Evolutionary conservation across 2,113 vertebrate genomes (phyloP), one percentile per base, ranked within the genome.

Genomic region (Cariama cristata): DNA sequence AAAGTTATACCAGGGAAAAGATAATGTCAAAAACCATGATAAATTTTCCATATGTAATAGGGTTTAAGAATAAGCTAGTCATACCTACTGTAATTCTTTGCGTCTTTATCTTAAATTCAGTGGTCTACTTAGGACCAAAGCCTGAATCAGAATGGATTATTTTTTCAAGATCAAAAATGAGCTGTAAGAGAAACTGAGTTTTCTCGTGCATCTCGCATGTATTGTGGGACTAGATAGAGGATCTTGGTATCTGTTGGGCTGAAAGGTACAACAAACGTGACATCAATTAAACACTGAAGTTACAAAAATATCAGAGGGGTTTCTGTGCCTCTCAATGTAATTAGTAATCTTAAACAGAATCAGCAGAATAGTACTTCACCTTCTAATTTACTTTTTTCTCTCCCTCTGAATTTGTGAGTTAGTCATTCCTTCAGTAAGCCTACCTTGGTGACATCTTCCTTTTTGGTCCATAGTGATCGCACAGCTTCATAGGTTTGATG

Each of bases 391-490:
- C 6, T 64, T 40, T 27, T 42, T 60, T n/a, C 45, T 45, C 22
- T 45, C 22, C 24, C 27, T 52, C 1, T 72, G 53, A 20, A 8
- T 9, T 50, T 12, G 38, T 3, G 3, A 87, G 50, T 32, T 63
- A 26, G 35, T 13, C 28, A 20, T 22, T 40, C 24, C 26, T 79
- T 40, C 49, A 42, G 58, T 75, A 86, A 89, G 23, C 83, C 19
- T 97, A 98, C 98, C 98, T 98, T 94, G 80, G 80, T 30, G 74
- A 33, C 76, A 76, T 72, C 79, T 30, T 97, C 95, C 64, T 96
- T 97, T 85, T 97, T 80, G 88, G 97, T 81, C 98, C 99, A 97
- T 14, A 99, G 97, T 0, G 98, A 99, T 22, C 98, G 97, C 56
- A 98, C 79, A 12, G 97, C 79, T 72, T 98, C 96, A 26, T 95